Evolutionary conservation across 2,888 invertebrate genomes (phyloP).

Genomic region (Dicranocentrus wangi): DNA sequence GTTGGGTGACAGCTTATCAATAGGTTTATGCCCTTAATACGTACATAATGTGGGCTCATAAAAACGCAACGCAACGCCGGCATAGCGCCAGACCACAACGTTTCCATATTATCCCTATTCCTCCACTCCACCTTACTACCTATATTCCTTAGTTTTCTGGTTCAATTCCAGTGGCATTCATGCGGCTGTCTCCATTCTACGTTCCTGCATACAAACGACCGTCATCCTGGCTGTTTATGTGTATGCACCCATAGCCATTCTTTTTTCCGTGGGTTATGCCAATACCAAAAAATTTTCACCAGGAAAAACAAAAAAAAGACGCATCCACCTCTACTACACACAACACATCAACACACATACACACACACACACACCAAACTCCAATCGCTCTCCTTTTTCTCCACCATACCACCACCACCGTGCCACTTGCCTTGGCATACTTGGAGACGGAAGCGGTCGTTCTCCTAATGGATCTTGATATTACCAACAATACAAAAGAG

Average conservation of each 20-base stretch:
- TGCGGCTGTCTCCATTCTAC: neutral
- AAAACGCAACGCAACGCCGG: neutral
- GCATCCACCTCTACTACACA: no score
- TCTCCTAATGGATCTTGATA: constrained; percentile 50
- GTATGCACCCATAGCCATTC: neutral
- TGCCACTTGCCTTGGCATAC: constrained; percentile 46
- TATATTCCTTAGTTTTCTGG: no score
- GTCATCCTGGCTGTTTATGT: neutral
- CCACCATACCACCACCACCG: neutral
- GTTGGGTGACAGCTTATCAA: constrained; percentile 39
- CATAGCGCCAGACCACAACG: no score
- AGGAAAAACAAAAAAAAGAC: constrained; percentile 13
- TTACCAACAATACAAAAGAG: constrained; percentile 15
- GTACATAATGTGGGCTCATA: neutral
- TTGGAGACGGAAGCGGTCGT: constrained; percentile 30
- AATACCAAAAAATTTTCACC: no score
- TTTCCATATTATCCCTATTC: no score
- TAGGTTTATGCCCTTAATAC: neutral
- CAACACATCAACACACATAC: neutral
- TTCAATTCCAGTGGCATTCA: constrained; percentile 13
- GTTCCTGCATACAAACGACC: neutral
- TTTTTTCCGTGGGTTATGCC: no score
- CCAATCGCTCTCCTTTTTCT: constrained; percentile 24
- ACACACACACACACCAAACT: constrained; percentile 12
- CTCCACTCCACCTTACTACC: no score